Conservation (phyloP, 2,888 invertebrate genomes). For the Megalurothrips usitatus region DNA sequence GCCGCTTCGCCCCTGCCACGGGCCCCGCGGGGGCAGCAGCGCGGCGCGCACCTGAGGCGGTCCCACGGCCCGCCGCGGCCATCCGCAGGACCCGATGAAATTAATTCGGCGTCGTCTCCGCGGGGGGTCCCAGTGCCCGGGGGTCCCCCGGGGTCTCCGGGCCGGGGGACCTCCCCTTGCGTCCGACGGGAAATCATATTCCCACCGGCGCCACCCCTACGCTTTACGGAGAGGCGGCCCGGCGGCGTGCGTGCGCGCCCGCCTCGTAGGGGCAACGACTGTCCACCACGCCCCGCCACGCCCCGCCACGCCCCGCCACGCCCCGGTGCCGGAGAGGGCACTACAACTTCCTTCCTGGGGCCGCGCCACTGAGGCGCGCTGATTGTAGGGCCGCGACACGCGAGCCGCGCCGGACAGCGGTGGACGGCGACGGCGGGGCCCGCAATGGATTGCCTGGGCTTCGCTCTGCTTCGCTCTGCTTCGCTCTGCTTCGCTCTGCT, state of each 20-base stretch:
- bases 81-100: not conserved
- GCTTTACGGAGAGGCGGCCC: not conserved
- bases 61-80: too few relatives aligned
- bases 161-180: not conserved
- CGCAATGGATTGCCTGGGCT: not conserved
- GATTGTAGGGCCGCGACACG: not conserved
- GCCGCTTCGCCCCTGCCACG: too few relatives aligned
- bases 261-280: not conserved
- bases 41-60: too few relatives aligned
- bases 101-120: not conserved
- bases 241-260: not conserved
- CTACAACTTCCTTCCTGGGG: conserved; percentile 21
- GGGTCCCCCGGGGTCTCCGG: too few relatives aligned
- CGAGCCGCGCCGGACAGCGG: not conserved
- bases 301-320: conserved; percentile 3
- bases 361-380: not conserved
- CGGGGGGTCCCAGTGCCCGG: not conserved
- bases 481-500: too few relatives aligned
- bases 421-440: too few relatives aligned
- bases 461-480: too few relatives aligned
- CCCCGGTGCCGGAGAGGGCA: not conserved
- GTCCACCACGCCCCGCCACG: not conserved
- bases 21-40: too few relatives aligned
- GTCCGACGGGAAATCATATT: too few relatives aligned
- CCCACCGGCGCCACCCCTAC: not conserved